Evolutionary conservation across 2,888 invertebrate species (phyloP), one percentile per base, ranked within the genome.

Genomic region (Trichopria drosophilae): DNA sequence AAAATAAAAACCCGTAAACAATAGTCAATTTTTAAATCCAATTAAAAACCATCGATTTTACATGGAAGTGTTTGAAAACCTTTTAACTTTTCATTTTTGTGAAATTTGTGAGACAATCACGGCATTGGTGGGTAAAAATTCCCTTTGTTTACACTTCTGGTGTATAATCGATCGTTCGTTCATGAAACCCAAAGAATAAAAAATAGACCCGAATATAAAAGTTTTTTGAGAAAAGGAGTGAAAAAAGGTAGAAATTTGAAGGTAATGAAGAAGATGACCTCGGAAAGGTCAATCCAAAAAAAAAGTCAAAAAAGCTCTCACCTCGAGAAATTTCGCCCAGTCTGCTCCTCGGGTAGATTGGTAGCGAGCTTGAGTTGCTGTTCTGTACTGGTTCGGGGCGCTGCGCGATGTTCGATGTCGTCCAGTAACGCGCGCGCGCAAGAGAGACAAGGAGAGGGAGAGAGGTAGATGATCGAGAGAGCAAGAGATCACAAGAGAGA

Each of bases 391-490:
- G 51, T 55, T 59, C 55, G 56, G 61, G 55, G 63, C 65, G 59
- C 61, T 62, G 58, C 64, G 65, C 64, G 64, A 63, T 67, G 59
- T 65, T 62, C 59, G 61, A 58, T 57, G 57, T 61, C 60, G 60
- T 58, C 59, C 55, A 61, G 54, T 43, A 51, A 47, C 41, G 53
- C 32, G 53, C 51, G 36, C 53, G 51, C 35, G 34, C 44, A 49
- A 49, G 58, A 34, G 58, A 53, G 41, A 58, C 54, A 48, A 51
- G 51, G 59, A 57, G 53, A 51, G 52, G 43, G 47, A n/a, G n/a
- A n/a, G n/a, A n/a, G n/a, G n/a, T n/a, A n/a, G n/a, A n/a, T n/a
- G n/a, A n/a, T n/a, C n/a, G n/a, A n/a, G n/a, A n/a, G n/a, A n/a
- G n/a, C n/a, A n/a, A n/a, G n/a, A n/a, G n/a, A n/a, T n/a, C n/a